phyloP scores from a whole-genome alignment of 2,797 vertebrate species.

The Epinephelus malabaricus region DNA sequence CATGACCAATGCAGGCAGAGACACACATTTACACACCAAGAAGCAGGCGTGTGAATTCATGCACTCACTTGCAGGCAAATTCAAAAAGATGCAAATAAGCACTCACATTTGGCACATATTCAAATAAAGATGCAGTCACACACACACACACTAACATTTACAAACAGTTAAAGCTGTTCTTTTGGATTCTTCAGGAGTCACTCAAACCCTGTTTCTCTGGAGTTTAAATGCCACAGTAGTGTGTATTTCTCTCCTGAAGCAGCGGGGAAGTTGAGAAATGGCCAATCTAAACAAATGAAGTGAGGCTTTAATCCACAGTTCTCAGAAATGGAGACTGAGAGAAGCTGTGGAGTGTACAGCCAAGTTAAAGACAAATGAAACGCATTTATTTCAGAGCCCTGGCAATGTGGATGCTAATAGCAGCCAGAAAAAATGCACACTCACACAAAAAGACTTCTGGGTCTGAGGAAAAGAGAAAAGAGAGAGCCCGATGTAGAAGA shows the following conservation, averaged over 20 bases:
- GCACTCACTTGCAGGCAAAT: constrained; percentile 10
- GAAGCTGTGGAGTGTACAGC: constrained; percentile 54
- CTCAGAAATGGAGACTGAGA: constrained; percentile 60
- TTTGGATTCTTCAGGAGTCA: constrained; percentile 42
- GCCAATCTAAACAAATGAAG: constrained; percentile 73
- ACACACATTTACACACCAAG: constrained; percentile 15
- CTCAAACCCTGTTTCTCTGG: constrained; percentile 40
- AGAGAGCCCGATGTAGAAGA: background rate
- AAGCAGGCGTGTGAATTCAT: background rate
- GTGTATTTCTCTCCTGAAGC: constrained; percentile 53
- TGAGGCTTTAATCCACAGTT: constrained; percentile 55
- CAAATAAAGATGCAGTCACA: constrained; percentile 14
- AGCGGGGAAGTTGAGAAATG: constrained; percentile 70
- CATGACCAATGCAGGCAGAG: constrained; percentile 29
- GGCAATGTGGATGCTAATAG: constrained; percentile 50
- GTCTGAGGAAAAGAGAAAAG: constrained; percentile 16
- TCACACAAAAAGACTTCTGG: constrained; percentile 21
- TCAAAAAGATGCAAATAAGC: constrained; percentile 52
- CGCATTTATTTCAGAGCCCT: constrained; percentile 67
- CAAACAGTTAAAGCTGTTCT: constrained; percentile 7
- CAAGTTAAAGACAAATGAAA: constrained; percentile 77
- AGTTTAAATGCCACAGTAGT: constrained; percentile 64
- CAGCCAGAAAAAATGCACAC: constrained; percentile 56
- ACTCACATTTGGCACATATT: constrained; percentile 19
- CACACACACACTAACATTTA: background rate